Base-by-base conservation (phyloP, 1,140 invertebrate genomes). In the Nautilus pompilius region DNA sequence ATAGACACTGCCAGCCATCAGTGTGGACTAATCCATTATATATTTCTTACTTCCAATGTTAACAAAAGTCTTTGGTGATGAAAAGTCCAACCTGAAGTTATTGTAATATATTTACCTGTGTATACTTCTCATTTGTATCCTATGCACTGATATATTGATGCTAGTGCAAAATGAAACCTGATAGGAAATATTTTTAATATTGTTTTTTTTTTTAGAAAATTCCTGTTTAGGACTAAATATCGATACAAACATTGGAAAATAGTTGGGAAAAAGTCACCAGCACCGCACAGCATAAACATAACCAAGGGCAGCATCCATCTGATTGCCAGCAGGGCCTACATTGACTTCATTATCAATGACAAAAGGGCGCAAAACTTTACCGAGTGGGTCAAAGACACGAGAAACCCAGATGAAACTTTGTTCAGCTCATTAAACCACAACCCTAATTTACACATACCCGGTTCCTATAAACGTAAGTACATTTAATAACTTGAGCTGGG, bases 391-490 rank as follows among this genome's bases (percentile, higher is more conserved):
- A 60, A 41, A 48, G 59, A 71, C 4, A 72, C 71, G 1, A 61
- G 46, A 4, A 63, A 68, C 24, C 76, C 77, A 5, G 76, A 80
- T 53, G 79, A 80, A 63, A 67, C 63, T 3, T 74, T 72, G 41
- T 79, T 76, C 54, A 46, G 66, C 2, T 65, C 68, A 15, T 41
- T 76, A 20, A 75, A 75, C 46, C 60, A 68, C 51, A 75, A 75
- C 48, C 69, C 65, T 13, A 36, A 62, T 2, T 57, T 74, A 8
- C 60, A 60, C 5, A 65, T 68, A 17, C 70, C 70, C 2, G 72
- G 72, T 20, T 69, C 68, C 0, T 70, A 71, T 20, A 49, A 32
- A 63, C 63, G 73, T 72, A 30, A 62, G 3, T 45, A 28, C n/a
- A n/a, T n/a, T n/a, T n/a, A n/a, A n/a, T n/a, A n/a, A n/a, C n/a